phyloP scores from a whole-genome alignment of 2,888 invertebrate species.

The Coleophora flavipennella region DNA sequence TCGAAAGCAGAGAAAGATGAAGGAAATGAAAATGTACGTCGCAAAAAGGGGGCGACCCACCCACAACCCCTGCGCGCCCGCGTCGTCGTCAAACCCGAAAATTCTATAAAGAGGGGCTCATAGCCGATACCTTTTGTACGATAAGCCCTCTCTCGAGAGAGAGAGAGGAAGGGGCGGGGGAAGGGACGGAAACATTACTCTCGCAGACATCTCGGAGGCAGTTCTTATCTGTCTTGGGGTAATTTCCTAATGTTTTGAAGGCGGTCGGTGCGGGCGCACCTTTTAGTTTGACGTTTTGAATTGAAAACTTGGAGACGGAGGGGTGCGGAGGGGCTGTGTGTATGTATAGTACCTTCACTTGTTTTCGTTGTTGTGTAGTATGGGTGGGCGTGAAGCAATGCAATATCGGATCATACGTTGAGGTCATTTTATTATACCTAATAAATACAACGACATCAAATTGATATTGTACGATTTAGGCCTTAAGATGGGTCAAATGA shows the following conservation, averaged over 20 bases:
- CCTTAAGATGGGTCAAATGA: too few relatives aligned
- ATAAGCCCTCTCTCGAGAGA: conserved; percentile 49
- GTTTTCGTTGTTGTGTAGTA: too few relatives aligned
- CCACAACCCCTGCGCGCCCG: conserved; percentile 11
- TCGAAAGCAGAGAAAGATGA: conserved; percentile 69
- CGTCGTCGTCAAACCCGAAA: conserved; percentile 46
- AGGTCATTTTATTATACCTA: too few relatives aligned
- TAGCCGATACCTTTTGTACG: conserved; percentile 60
- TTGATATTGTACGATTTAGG: too few relatives aligned
- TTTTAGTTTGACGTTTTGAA: conserved; percentile 1
- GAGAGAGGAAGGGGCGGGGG: conserved; percentile 22
- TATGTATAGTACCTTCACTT: too few relatives aligned
- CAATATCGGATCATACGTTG: too few relatives aligned
- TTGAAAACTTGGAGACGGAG: neutral
- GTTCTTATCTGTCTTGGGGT: conserved; percentile 58
- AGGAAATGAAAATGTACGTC: conserved; percentile 73
- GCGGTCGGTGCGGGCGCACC: conserved; percentile 32
- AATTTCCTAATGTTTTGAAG: conserved; percentile 52
- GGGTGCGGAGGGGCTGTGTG: neutral
- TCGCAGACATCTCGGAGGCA: conserved; percentile 52
- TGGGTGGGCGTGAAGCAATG: too few relatives aligned
- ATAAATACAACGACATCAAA: too few relatives aligned
- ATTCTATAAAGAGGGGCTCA: conserved; percentile 63
- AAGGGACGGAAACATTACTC: conserved; percentile 56
- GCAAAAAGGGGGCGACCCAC: conserved; percentile 59